These are phyloP conservation scores for Zaprionus nigranus DNA, from an alignment of 1,140 invertebrate species.

Conservation along the genomic window DNA sequence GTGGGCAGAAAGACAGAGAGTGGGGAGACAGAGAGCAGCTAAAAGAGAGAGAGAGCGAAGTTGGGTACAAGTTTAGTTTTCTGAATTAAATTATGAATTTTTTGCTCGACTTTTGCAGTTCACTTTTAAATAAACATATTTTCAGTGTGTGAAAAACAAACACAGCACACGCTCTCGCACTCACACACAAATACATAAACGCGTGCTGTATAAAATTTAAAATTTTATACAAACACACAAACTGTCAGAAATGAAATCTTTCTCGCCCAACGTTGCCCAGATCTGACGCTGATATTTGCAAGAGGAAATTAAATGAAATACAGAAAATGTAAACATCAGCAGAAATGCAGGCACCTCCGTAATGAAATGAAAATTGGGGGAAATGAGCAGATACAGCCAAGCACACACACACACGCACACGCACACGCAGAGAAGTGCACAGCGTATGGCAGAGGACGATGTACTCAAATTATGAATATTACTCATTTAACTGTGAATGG, in stretches of 20 bases:
- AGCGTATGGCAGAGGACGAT: slow-evolving; percentile 6
- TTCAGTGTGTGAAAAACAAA: slow-evolving; percentile 54
- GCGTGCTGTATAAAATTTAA: slow-evolving; percentile 51
- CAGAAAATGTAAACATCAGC: slow-evolving; percentile 70
- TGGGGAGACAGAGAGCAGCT: no score
- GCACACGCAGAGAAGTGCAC: not conserved
- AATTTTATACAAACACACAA: slow-evolving; percentile 73
- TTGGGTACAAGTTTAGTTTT: slow-evolving; percentile 6
- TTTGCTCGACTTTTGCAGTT: slow-evolving; percentile 41
- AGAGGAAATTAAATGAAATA: slow-evolving; percentile 78
- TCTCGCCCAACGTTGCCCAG: slow-evolving; percentile 23
- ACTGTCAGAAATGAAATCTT: slow-evolving; percentile 74
- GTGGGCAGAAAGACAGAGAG: slow-evolving; percentile 3
- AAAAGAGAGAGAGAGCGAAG: not conserved
- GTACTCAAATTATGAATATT: slow-evolving; percentile 51
- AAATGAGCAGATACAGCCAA: slow-evolving; percentile 34
- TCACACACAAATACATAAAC: slow-evolving; percentile 16
- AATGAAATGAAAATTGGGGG: slow-evolving; percentile 31
- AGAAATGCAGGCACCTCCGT: slow-evolving; percentile 11
- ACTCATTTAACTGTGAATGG: slow-evolving; percentile 41
- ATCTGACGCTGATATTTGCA: slow-evolving; percentile 48
- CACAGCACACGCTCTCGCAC: slow-evolving; percentile 42
- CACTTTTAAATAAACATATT: slow-evolving; percentile 75
- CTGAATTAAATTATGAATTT: slow-evolving; percentile 70
- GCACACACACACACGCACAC: not conserved